Base-by-base conservation (phyloP, 2,797 vertebrate species). In the Calcarius lapponicus region DNA sequence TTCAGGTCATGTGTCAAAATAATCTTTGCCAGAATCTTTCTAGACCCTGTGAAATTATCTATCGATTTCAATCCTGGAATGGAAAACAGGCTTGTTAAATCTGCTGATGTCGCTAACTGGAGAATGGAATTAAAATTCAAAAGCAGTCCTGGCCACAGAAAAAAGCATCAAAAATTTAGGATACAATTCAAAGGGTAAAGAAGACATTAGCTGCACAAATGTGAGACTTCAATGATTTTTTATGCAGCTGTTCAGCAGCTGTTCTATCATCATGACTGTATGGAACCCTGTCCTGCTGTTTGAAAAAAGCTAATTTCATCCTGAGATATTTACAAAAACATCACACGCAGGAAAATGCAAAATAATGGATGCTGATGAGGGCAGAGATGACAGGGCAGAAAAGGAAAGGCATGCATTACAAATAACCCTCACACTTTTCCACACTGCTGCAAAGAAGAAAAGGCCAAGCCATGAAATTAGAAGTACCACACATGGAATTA, bases 81-180 rank as follows among this genome's bases (percentile, higher is more conserved):
- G 57, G 76, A 85, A 91, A 85, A 57, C n/a, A 9, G 10, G 54
- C 66, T 88, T 83, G 82, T 92, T 86, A 92, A 86, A 95, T 66
- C 80, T 94, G 94, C 91, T 93, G 92, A 88, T 79, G 80, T 51
- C n/a, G 86, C 66, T 91, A 82, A 91, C 40, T 43, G 69, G 70
- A 83, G 57, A 80, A 75, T 9, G 17, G 32, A 48, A 95, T 93
- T 95, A 94, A 92, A 92, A 96, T 90, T 92, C 88, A 81, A 21
- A 86, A 94, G 86, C 17, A 50, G 86, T 79, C 58, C 80, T 62
- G 56, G 70, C 73, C 84, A 79, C 43, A 84, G 60, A 53, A 80
- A 40, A 89, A 62, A 4, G 4, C 73, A 61, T 88, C 65, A 78
- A 78, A 91, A 83, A 84, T 22, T 36, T 48, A 60, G 70, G 57